Evolutionary conservation across 2,888 invertebrate species (phyloP).

Genomic region (Drosophila quinaria): DNA sequence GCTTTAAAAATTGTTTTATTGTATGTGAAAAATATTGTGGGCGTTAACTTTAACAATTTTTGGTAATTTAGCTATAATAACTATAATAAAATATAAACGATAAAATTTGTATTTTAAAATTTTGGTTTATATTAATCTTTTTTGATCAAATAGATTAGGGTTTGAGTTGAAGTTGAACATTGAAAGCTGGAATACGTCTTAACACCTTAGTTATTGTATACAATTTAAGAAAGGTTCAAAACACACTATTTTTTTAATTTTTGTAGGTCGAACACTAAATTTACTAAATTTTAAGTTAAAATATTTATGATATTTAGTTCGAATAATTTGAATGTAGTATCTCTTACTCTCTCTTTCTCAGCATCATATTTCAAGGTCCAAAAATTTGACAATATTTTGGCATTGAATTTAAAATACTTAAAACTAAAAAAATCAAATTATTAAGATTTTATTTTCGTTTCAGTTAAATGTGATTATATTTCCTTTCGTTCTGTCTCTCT

Average conservation of each 20-base stretch:
- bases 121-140: background rate
- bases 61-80: too few species aligned
- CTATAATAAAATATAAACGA: too few species aligned
- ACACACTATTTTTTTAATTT: constrained; percentile 5
- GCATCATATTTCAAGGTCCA: background rate
- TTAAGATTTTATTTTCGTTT: background rate
- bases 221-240: background rate
- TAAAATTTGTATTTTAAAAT: background rate
- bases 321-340: too few species aligned
- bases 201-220: background rate
- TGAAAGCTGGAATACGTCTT: background rate
- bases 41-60: too few species aligned
- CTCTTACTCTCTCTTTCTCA: too few species aligned
- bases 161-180: background rate
- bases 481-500: background rate
- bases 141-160: too few species aligned
- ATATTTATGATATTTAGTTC: too few species aligned
- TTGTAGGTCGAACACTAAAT: background rate
- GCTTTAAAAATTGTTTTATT: too few species aligned
- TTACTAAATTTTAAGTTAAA: too few species aligned
- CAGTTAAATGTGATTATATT: background rate
- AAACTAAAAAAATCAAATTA: background rate
- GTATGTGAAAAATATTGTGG: too few species aligned
- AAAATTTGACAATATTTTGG: background rate
- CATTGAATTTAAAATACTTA: too few species aligned